phyloP scores from a whole-genome alignment of 2,113 vertebrate genomes.

The Sula dactylatra region DNA sequence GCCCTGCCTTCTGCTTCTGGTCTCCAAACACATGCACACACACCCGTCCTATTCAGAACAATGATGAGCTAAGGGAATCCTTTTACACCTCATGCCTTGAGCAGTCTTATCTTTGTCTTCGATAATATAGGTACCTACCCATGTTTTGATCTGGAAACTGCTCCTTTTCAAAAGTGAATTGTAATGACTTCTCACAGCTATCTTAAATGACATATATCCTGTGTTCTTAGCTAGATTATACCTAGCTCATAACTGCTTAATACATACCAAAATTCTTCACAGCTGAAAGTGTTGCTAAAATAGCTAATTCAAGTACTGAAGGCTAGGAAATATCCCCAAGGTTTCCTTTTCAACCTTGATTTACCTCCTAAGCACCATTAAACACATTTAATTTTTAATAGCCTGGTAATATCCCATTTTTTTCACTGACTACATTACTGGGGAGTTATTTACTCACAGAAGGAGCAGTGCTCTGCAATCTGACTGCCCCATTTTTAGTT shows the following conservation, averaged over 20 bases:
- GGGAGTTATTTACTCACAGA: neutral
- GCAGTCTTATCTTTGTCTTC: neutral
- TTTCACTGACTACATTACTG: neutral
- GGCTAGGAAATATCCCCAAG: neutral
- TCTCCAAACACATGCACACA: neutral
- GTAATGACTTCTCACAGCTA: neutral
- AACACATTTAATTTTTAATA: slow-evolving; percentile 36
- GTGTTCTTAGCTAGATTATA: neutral
- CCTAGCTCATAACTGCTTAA: neutral
- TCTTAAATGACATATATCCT: neutral
- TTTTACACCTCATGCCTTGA: neutral
- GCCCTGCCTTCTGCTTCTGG: neutral
- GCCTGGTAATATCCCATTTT: neutral
- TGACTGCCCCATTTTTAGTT: neutral
- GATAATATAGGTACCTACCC: neutral
- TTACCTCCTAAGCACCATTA: slow-evolving; percentile 20
- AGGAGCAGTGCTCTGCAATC: neutral
- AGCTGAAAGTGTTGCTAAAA: neutral
- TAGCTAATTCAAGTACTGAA: neutral
- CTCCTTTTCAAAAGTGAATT: neutral
- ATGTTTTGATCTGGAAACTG: neutral
- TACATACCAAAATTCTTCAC: neutral
- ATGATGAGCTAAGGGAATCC: neutral
- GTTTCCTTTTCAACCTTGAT: slow-evolving; percentile 12
- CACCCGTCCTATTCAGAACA: neutral